A percentile compares a stretch with the other conserved stretches of the same genome.
Conservation (phyloP, 1,140 invertebrate species). For the Diorhabda sublineata region DNA sequence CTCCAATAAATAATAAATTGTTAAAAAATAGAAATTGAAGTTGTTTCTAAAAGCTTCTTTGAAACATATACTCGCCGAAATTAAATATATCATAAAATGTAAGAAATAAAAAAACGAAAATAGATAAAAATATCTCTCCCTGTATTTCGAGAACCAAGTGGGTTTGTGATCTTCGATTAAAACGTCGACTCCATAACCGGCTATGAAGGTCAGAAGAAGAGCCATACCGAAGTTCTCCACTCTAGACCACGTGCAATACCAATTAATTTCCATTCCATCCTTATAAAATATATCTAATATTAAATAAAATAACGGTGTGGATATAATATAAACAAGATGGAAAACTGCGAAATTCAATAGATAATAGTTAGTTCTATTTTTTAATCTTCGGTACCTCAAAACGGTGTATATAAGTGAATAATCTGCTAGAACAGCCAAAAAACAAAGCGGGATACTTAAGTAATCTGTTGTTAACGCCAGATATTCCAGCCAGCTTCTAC, state of each 20-base stretch:
- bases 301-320: constrained; percentile 12
- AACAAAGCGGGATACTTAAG: constrained; percentile 21
- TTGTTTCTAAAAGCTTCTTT: constrained; percentile 7
- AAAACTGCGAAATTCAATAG: constrained; percentile 25
- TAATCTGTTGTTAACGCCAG: constrained; percentile 6
- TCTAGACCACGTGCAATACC: constrained; percentile 23
- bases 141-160: constrained; percentile 12
- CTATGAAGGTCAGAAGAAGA: constrained; percentile 17
- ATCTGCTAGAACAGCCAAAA: constrained; percentile 19
- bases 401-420: constrained; percentile 22
- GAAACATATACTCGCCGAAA: constrained; percentile 11
- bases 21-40: constrained; percentile 14
- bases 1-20: constrained; percentile 4
- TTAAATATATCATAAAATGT: background rate
- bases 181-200: constrained; percentile 19
- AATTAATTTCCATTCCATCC: constrained; percentile 8
- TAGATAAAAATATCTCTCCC: background rate
- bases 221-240: constrained; percentile 24
- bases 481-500: constrained; percentile 6
- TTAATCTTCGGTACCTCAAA: constrained; percentile 25
- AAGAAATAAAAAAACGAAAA: constrained; percentile 15
- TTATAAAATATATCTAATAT: constrained; percentile 23
- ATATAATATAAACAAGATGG: constrained; percentile 18
- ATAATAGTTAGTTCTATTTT: constrained; percentile 25
- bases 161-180: background rate